Evolutionary conservation across 2,797 vertebrate genomes (phyloP).

Genomic region (Cheirogaleus major): DNA sequence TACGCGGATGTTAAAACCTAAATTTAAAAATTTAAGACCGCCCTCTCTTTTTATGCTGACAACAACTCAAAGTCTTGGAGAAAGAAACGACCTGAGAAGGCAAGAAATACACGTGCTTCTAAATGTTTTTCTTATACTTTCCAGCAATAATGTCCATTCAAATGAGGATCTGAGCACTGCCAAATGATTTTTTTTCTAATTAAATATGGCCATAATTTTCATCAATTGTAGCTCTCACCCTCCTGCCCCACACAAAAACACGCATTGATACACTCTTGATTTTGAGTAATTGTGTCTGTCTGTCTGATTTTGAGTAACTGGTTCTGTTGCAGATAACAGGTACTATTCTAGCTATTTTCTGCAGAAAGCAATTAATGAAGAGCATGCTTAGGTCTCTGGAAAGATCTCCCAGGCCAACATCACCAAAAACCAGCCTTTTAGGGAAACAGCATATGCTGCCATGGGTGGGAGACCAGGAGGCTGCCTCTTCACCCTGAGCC

Average conservation of each 20-base stretch:
- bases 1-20: neutral
- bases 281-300: neutral
- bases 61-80: neutral
- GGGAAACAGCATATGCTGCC: too few species aligned
- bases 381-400: neutral
- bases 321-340: fast-evolving
- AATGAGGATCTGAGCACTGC: too few species aligned
- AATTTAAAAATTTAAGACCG: neutral
- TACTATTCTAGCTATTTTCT: neutral
- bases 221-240: fast-evolving
- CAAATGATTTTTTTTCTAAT: neutral
- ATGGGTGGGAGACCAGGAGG: neutral
- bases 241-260: fast-evolving
- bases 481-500: neutral
- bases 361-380: neutral
- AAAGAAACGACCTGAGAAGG: neutral
- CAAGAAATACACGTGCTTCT: neutral
- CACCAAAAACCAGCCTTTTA: neutral
- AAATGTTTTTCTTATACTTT: neutral
- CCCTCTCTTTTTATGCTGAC: neutral
- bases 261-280: too few species aligned
- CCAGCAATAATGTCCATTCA: neutral
- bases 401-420: fast-evolving
- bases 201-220: neutral
- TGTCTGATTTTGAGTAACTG: too few species aligned